Conservation (phyloP, 1,140 invertebrate species). For the Mamestra configurata region DNA sequence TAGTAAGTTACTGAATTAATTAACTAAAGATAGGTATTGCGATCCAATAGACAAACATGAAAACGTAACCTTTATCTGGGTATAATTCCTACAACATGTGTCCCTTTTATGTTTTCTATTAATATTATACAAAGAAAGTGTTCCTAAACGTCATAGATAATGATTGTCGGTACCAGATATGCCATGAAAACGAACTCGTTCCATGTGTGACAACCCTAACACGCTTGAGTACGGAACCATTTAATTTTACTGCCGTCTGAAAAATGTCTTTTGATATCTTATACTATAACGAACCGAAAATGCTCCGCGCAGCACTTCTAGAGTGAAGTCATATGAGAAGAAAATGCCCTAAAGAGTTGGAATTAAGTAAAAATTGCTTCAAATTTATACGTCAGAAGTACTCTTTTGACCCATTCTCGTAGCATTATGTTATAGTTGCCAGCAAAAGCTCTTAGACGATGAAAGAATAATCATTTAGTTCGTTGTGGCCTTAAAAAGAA, state of each 20-base stretch:
- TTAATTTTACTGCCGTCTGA: conserved; percentile 19
- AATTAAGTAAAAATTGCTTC: not conserved
- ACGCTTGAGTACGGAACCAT: not conserved
- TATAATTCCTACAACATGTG: too few species aligned
- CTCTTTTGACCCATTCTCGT: not conserved
- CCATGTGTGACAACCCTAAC: conserved; percentile 14
- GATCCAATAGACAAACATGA: too few species aligned
- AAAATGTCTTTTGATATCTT: conserved; percentile 11
- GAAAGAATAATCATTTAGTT: conserved; percentile 47
- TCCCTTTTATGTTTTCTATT: too few species aligned
- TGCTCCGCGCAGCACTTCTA: not conserved
- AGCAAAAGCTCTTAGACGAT: conserved; percentile 34
- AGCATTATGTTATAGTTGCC: conserved; percentile 17
- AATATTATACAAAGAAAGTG: not conserved
- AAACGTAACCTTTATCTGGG: too few species aligned
- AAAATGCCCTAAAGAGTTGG: not conserved
- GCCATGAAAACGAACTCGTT: too few species aligned
- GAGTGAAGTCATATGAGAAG: not conserved
- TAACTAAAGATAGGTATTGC: too few species aligned
- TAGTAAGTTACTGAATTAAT: too few species aligned
- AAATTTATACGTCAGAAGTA: conserved; percentile 13
- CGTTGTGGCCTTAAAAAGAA: not conserved
- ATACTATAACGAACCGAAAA: not conserved
- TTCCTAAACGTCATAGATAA: too few species aligned
- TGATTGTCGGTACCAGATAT: too few species aligned